These are phyloP conservation scores for Bufo bufo DNA, from an alignment of 2,113 vertebrate genomes.

Conservation along the genomic window DNA sequence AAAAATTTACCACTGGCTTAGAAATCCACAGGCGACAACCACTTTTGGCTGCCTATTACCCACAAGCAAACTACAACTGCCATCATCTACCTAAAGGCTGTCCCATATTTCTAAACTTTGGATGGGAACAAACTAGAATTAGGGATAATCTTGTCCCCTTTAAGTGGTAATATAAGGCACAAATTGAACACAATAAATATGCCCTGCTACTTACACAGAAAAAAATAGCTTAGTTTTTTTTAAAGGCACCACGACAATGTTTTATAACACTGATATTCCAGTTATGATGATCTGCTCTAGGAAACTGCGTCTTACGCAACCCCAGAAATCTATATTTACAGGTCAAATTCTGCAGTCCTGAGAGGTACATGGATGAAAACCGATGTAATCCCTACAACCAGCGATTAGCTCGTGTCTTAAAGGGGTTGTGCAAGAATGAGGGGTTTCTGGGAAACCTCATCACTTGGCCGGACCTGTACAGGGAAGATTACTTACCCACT, in stretches of 20 bases:
- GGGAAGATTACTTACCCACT: too few relatives aligned
- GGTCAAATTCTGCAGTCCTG: not conserved
- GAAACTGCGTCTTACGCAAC: not conserved
- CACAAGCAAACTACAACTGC: not conserved
- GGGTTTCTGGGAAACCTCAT: too few relatives aligned
- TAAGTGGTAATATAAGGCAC: conserved; percentile 36
- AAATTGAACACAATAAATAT: conserved; percentile 37
- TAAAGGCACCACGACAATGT: conserved; percentile 48
- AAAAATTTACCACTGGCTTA: not conserved
- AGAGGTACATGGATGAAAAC: not conserved
- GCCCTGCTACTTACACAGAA: not conserved
- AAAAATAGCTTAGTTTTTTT: not conserved
- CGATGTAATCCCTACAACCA: not conserved
- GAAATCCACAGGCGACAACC: not conserved
- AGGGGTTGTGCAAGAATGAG: too few relatives aligned
- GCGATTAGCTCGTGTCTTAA: not conserved
- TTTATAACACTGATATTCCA: conserved; percentile 52
- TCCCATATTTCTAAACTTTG: conserved; percentile 24
- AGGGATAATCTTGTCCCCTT: not conserved
- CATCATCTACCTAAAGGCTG: not conserved
- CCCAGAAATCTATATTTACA: not conserved
- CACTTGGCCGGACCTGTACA: too few relatives aligned
- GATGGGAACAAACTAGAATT: conserved; percentile 8
- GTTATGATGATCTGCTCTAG: conserved; percentile 15
- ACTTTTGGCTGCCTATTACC: too few relatives aligned